Percentiles rank a stretch among this genome's conserved stretches.
These are phyloP conservation scores for Apoda limacodes DNA, from an alignment of 2,888 invertebrate genomes.

Conservation along the genomic window DNA sequence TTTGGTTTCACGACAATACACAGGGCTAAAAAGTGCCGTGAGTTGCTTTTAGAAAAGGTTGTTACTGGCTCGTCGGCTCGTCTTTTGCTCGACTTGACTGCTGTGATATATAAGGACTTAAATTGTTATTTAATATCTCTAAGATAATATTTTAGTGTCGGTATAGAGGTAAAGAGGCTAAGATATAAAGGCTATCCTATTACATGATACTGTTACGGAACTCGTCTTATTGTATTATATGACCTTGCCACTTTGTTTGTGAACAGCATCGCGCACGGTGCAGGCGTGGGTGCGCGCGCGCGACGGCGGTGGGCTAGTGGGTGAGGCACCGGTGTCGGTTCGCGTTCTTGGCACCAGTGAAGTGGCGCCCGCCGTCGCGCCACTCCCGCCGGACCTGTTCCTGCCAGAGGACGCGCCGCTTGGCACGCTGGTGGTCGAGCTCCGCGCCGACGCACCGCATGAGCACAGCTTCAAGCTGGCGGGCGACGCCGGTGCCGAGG, in stretches of 20 bases:
- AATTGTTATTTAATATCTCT: no score
- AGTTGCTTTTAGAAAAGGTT: no score
- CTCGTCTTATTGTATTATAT: no score
- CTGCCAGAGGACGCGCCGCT: slow-evolving; percentile 78
- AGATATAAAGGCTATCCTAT: no score
- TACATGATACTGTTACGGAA: no score
- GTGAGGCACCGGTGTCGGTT: slow-evolving; percentile 85
- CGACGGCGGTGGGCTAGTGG: slow-evolving; percentile 85
- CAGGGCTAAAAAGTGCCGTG: no score
- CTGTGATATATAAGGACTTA: no score
- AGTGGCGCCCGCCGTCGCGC: slow-evolving; percentile 78
- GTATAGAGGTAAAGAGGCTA: no score
- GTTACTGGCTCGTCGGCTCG: no score
- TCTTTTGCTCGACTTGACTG: no score
- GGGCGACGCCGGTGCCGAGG: slow-evolving; percentile 19
- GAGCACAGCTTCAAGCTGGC: slow-evolving; percentile 13
- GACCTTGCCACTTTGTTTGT: background rate
- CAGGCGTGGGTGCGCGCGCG: slow-evolving; percentile 92
- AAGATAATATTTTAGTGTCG: no score
- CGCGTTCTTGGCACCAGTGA: slow-evolving; percentile 79
- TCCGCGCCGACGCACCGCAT: slow-evolving; percentile 22
- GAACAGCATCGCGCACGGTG: slow-evolving; percentile 78
- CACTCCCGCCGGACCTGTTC: slow-evolving; percentile 81
- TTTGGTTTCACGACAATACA: no score
- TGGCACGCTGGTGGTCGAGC: slow-evolving; percentile 43